A percentile compares a stretch with the other conserved stretches of the same genome.
These are phyloP conservation scores for Fopius arisanus DNA, from an alignment of 1,140 invertebrate species.

Conservation along the genomic window DNA sequence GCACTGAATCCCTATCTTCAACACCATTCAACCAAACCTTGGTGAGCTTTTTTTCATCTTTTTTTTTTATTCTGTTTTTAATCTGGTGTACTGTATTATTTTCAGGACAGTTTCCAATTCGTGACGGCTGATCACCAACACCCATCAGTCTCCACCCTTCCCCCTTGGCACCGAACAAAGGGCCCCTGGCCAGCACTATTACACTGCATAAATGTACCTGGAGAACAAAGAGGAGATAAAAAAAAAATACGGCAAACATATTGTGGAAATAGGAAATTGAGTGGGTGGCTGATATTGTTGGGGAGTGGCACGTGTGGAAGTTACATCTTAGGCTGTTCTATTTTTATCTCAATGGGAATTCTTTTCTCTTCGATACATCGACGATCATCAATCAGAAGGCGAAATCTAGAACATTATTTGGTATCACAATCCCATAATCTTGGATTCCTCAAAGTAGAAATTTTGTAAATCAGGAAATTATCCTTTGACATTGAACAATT, in stretches of 20 bases:
- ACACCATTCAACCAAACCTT: not conserved
- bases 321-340: not conserved
- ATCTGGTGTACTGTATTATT: conserved; percentile 17
- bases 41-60: not conserved
- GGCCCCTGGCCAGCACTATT: not conserved
- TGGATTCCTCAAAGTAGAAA: no score
- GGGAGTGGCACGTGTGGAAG: not conserved
- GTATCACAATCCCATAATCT: no score
- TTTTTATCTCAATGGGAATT: not conserved
- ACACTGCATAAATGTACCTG: not conserved
- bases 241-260: not conserved
- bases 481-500: no score
- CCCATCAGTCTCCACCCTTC: not conserved
- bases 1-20: not conserved
- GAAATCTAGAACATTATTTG: no score
- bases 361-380: no score
- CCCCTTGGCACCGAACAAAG: not conserved
- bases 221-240: not conserved
- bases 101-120: conserved; percentile 26
- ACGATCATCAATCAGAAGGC: no score
- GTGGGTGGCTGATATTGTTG: not conserved
- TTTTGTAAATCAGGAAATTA: no score
- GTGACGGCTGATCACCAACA: conserved; percentile 1
- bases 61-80: not conserved
- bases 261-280: not conserved